Conservation (phyloP, 2,888 invertebrate species). For the Drosophila basisetae region DNA sequence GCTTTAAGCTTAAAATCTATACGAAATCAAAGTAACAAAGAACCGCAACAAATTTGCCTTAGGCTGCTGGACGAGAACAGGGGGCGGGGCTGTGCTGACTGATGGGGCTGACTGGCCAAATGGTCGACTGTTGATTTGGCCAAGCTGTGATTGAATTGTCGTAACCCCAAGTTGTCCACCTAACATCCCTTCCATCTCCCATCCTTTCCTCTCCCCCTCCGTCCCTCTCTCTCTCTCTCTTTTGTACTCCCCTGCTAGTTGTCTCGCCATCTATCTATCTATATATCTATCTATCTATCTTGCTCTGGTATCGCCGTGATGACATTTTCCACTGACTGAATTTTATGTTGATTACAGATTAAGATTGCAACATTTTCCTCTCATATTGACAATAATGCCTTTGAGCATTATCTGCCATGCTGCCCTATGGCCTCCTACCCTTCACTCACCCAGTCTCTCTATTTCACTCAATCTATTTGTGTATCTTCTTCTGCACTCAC, state of each 20-base stretch:
- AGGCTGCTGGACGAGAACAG: constrained; percentile 48
- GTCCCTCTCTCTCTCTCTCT: constrained; percentile 28
- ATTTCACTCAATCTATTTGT: constrained; percentile 5
- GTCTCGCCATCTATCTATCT: constrained; percentile 27
- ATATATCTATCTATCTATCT: constrained; percentile 43
- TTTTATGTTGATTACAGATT: constrained; percentile 82
- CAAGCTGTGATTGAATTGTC: constrained; percentile 76
- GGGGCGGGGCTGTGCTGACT: constrained; percentile 24
- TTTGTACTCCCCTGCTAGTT: constrained; percentile 5
- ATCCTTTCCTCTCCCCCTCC: constrained; percentile 15
- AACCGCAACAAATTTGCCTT: constrained; percentile 78
- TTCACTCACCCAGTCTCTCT: constrained; percentile 12
- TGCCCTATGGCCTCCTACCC: constrained; percentile 55
- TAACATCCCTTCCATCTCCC: constrained; percentile 8
- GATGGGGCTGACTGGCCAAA: constrained; percentile 52
- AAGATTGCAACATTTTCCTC: constrained; percentile 80
- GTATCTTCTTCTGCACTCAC: constrained; percentile 22
- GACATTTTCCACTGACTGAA: constrained; percentile 80
- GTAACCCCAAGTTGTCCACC: constrained; percentile 59
- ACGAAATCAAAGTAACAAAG: constrained; percentile 76
- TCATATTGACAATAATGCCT: constrained; percentile 78
- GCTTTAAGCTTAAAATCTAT: constrained; percentile 72
- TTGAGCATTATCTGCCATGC: constrained; percentile 64
- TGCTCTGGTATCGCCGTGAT: constrained; percentile 63
- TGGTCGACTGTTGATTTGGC: constrained; percentile 73